Evolutionary conservation across 2,888 invertebrate species (phyloP), one percentile per base, ranked within the genome.

Genomic region (Adineta ricciae): DNA sequence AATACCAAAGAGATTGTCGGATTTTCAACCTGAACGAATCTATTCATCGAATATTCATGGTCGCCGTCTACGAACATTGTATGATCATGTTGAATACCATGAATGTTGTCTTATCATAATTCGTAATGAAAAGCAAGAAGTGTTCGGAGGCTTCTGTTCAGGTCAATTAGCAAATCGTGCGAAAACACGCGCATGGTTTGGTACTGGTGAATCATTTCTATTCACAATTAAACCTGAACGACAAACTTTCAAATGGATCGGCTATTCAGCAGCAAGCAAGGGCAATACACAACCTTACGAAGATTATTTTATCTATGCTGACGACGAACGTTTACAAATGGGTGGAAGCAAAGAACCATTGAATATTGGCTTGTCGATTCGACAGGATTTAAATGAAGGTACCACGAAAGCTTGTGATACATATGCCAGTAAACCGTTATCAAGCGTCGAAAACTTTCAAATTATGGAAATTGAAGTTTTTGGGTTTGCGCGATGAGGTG

Each of bases 151-250:
- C 8, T 86, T 84, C 56, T 84, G 82, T 32, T 84, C 84, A 7
- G 82, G 38, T 21, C 84, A 84, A 52, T 86, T 84, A 84, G 64
- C 83, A 1, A 54, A 86, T 24, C 72, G 84, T 50, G 32, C 56
- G 2, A 16, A 46, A 27, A 27, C 11, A 36, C 41, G n/a, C 11
- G 54, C 82, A 1, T 86, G 82, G 64, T 84, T 86, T 24, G 86
- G 86, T 38, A 84, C 84, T 32, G 86, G 86, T 9, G 86, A 86
- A 50, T 83, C 86, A 38, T 86, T 86, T 84, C 82, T 86, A 56
- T 86, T 86, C 78, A 56, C 84, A 72, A 49, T 86, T 49, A 49
- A 56, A n/a, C 84, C 84, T 2, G 24, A 50, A 19, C 32, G 32
- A 9, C 41, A 84, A 49, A 78, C 56, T n/a, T 86, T 82, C 24